phyloP scores from a whole-genome alignment of 2,113 vertebrate species.

The Anolis sagrei region DNA sequence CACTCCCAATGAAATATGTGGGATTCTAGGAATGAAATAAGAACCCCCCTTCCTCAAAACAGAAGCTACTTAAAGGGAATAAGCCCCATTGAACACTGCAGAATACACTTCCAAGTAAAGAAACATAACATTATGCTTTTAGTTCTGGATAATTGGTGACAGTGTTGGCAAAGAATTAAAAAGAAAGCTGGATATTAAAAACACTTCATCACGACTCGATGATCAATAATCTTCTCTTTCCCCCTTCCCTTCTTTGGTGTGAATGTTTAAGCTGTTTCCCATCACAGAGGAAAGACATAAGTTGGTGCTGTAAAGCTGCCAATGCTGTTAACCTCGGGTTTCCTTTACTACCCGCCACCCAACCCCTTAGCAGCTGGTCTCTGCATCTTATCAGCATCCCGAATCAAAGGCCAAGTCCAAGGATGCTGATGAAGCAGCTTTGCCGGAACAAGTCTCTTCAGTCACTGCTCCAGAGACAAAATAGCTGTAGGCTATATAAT shows the following conservation, averaged over 20 bases:
- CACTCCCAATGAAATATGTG: background rate
- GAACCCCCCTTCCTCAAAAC: background rate
- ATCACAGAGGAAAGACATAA: background rate
- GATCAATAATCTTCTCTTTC: background rate
- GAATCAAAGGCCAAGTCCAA: background rate
- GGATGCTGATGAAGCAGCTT: background rate
- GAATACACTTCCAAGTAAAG: background rate
- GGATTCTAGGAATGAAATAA: background rate
- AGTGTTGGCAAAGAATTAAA: background rate
- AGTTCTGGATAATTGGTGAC: background rate
- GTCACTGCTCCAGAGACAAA: background rate
- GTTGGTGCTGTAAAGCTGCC: background rate
- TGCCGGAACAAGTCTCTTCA: background rate
- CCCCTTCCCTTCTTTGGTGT: background rate
- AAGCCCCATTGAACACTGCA: background rate
- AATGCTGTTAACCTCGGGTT: background rate
- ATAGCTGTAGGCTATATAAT: constrained; percentile 27
- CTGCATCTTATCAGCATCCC: background rate
- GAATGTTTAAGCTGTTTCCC: background rate
- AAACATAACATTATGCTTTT: background rate
- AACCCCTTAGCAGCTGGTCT: rapidly evolving
- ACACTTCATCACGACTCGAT: background rate
- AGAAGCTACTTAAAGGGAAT: background rate
- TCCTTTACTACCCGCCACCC: background rate
- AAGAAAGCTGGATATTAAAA: background rate